Evolutionary conservation across 2,888 invertebrate genomes (phyloP), one percentile per base, ranked within the genome.

Genomic region (Sylvicola cinctus): DNA sequence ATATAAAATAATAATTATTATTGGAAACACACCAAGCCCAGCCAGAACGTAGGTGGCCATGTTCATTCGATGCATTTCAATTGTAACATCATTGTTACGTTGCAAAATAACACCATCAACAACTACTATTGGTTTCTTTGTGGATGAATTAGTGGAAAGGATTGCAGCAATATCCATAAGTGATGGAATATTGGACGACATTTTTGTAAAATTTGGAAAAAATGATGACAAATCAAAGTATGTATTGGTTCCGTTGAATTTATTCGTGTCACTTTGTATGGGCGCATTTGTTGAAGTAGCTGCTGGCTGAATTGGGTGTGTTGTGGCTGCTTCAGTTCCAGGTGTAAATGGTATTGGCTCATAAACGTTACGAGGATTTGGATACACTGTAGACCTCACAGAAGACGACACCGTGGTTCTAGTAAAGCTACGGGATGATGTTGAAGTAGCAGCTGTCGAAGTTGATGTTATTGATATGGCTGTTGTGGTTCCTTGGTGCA

Each of bases 1-100:
- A 47, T 69, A 70, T 7, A 62, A 56, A 31, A 69, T 55, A 23
- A 70, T 68, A 12, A 68, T 65, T 33, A 63, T 56, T 25, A 70
- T 57, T 1, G 70, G 70, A 15, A 70, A 48, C 43, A 70, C 64
- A 7, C 70, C 70, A 31, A 70, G 51, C 0, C 67, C 70, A 34
- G 68, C 69, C 42, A 70, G 50, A 5, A 70, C 65, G 41, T 70
- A 66, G 1, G 69, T 69, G 1, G 69, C 66, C 35, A 69, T 61
- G 42, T 69, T 68, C 30, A 66, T 63, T 30, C 70, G 66, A 25
- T 67, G 61, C 44, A 63, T 63, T 51, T 69, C 68, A 38, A 68
- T 58, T 0, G 64, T 60, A 3, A 68, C 65, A 42, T 66, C 68
- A 40, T 62, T 63, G 37, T 61, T 61, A 36, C 38, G 45, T 36